Conservation (phyloP, 2,888 invertebrate genomes). For the Capitulum mitella region DNA sequence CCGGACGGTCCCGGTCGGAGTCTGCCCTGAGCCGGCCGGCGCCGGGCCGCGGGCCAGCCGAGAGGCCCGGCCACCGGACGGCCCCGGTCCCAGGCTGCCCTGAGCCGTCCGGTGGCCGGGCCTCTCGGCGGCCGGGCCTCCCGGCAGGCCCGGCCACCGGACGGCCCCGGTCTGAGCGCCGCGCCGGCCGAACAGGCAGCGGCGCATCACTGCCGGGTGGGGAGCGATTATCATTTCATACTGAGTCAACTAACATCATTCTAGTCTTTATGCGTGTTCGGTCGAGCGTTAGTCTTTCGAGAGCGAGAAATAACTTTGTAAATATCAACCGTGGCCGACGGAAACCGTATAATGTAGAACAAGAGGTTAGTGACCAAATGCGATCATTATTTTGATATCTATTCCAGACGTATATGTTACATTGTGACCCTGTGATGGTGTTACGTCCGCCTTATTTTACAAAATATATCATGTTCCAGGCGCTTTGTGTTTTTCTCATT, state of each 20-base stretch:
- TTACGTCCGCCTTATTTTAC: slow-evolving; percentile 19
- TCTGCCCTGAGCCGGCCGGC: not conserved
- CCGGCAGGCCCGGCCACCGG: not conserved
- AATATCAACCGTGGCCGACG: not conserved
- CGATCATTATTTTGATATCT: slow-evolving; percentile 20
- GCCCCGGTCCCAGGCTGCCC: not conserved
- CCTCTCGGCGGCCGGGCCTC: too few relatives aligned
- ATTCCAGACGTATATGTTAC: slow-evolving; percentile 4
- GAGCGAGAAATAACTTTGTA: not conserved
- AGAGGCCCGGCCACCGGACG: not conserved
- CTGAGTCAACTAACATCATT: slow-evolving; percentile 18
- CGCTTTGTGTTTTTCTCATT: not conserved
- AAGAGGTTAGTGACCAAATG: not conserved
- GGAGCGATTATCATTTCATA: slow-evolving; percentile 9
- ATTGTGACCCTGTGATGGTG: not conserved
- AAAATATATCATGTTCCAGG: slow-evolving; percentile 4
- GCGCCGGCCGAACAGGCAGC: too few relatives aligned
- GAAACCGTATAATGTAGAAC: not conserved
- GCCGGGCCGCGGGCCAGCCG: not conserved
- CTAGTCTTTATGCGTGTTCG: slow-evolving; percentile 15
- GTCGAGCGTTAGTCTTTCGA: slow-evolving; percentile 16
- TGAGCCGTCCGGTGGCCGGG: not conserved
- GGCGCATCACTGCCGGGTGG: not conserved
- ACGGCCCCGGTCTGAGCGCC: not conserved
- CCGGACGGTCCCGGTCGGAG: not conserved